Evolutionary conservation across 2,113 vertebrate genomes (phyloP).

Genomic region (Brachyhypopomus gauderio): DNA sequence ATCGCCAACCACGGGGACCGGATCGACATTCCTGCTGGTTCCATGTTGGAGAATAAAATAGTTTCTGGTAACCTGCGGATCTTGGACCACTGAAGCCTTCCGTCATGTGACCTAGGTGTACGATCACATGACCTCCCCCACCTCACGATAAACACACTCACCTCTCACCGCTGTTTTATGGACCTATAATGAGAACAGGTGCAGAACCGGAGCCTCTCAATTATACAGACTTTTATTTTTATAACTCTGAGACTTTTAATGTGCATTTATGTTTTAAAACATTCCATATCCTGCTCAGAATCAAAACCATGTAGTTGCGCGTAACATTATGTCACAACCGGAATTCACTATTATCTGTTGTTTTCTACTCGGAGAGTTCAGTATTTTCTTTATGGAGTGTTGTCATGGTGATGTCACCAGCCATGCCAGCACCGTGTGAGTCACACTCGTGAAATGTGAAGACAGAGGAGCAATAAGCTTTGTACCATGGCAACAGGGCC

Average conservation of each 20-base stretch:
- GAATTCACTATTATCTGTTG: background rate
- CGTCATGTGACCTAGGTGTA: background rate
- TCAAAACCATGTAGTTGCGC: background rate
- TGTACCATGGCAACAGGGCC: slow-evolving; percentile 8
- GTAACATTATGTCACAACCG: background rate
- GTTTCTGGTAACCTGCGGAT: slow-evolving; percentile 98
- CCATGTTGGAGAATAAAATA: slow-evolving; percentile 97
- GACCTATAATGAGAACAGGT: too few species aligned
- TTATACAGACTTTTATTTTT: slow-evolving; percentile 45
- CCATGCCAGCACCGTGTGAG: background rate
- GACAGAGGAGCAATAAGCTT: slow-evolving; percentile 48
- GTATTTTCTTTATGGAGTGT: slow-evolving; percentile 36
- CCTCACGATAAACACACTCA: slow-evolving; percentile 49
- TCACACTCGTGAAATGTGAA: slow-evolving; percentile 49
- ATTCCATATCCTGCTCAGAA: slow-evolving; percentile 32
- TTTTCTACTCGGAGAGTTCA: slow-evolving; percentile 35
- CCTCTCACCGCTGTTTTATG: too few species aligned
- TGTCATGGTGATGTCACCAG: background rate
- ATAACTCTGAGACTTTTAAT: slow-evolving; percentile 7
- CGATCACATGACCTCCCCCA: slow-evolving; percentile 24
- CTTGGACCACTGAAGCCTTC: slow-evolving; percentile 87
- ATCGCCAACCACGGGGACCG: slow-evolving; percentile 97
- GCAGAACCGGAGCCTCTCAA: background rate
- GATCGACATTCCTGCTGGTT: slow-evolving; percentile 96
- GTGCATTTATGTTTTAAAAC: slow-evolving; percentile 2